These are phyloP conservation scores for Mycteria americana DNA, from an alignment of 2,797 vertebrate genomes.

Conservation along the genomic window DNA sequence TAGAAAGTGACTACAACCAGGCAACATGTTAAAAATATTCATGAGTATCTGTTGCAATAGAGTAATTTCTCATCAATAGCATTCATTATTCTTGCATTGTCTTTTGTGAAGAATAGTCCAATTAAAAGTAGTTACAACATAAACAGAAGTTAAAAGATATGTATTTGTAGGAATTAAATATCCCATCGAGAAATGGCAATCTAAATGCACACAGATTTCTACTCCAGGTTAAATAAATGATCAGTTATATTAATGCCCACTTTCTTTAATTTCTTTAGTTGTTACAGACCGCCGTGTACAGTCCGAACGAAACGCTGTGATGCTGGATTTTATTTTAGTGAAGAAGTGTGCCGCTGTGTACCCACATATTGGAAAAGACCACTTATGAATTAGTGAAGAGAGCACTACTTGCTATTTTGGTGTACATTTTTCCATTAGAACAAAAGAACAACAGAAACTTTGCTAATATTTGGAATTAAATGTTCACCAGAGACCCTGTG, in stretches of 20 bases:
- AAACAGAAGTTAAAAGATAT: not conserved
- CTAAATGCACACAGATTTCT: not conserved
- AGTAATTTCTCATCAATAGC: not conserved
- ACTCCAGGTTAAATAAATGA: not conserved
- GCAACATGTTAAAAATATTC: not conserved
- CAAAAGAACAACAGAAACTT: slow-evolving; percentile 39
- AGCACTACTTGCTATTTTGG: not conserved
- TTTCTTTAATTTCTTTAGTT: slow-evolving; percentile 73
- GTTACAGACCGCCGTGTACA: slow-evolving; percentile 87
- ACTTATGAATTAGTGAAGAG: slow-evolving; percentile 73
- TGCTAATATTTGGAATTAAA: slow-evolving; percentile 63
- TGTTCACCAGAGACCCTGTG: slow-evolving; percentile 66
- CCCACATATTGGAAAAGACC: slow-evolving; percentile 92
- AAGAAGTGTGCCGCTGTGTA: slow-evolving; percentile 93
- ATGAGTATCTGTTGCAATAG: not conserved
- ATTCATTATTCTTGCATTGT: not conserved
- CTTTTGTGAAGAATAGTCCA: not conserved
- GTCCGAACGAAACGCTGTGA: slow-evolving; percentile 85
- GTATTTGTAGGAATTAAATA: not conserved
- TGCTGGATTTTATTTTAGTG: slow-evolving; percentile 87
- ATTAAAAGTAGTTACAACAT: not conserved
- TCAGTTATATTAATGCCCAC: not conserved
- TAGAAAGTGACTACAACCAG: accelerated
- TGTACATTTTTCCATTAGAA: slow-evolving; percentile 52
- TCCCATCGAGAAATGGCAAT: accelerated